These are phyloP conservation scores for Eospalax fontanierii DNA, from an alignment of 2,797 vertebrate genomes.

Conservation along the genomic window DNA sequence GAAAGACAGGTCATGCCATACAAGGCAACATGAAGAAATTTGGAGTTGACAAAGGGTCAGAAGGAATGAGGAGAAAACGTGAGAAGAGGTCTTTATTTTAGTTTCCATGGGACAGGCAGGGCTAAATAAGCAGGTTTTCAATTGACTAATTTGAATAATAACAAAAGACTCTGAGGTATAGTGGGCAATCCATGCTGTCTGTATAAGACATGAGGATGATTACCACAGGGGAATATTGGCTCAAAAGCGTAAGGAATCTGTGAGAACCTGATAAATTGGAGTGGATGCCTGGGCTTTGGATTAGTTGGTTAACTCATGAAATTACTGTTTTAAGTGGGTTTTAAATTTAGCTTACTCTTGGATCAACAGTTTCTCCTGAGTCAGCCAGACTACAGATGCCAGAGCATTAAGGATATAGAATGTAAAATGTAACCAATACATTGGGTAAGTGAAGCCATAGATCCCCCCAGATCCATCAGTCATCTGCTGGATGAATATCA, in stretches of 20 bases:
- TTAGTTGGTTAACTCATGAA: neutral
- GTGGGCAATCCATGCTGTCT: neutral
- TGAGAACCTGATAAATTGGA: neutral
- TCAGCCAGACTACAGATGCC: neutral
- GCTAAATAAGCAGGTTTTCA: neutral
- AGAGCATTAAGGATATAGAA: neutral
- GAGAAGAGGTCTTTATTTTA: neutral
- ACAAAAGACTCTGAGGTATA: neutral
- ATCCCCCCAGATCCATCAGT: neutral
- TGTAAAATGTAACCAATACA: conserved; percentile 34
- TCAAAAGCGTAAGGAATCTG: neutral
- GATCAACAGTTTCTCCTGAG: neutral
- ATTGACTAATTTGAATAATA: neutral
- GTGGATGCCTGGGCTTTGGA: neutral
- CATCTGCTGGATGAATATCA: neutral
- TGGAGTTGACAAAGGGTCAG: neutral
- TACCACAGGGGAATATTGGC: neutral
- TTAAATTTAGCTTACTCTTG: neutral
- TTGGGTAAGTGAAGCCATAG: neutral
- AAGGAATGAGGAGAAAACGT: neutral
- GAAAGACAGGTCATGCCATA: neutral
- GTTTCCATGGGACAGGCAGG: neutral
- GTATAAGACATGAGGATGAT: neutral
- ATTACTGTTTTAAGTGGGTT: neutral
- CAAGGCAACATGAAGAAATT: neutral